Base-by-base conservation (phyloP, 2,113 vertebrate genomes). In the Albula glossodonta region DNA sequence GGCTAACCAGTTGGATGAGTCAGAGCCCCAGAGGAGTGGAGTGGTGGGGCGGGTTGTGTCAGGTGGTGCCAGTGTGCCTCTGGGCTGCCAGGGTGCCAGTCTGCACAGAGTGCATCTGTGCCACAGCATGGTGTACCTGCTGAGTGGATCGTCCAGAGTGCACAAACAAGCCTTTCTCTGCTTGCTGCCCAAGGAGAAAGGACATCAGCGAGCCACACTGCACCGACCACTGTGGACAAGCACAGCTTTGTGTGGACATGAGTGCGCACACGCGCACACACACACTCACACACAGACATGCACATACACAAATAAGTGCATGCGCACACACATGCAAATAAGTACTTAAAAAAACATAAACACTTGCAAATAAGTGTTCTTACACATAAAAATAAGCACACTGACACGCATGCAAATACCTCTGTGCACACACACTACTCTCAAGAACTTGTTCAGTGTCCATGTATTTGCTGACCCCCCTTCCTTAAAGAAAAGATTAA, bases 401-500 rank as follows among this genome's bases (percentile, higher is more conserved):
- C 48, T 9, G 8, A 53, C 78, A 5, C 53, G 17, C 78, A 63
- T 15, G 3, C 63, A 74, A 10, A 82, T 3, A 74, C 60, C 66
- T 50, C n/a, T n/a, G 41, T 66, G 13, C 66, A 50, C 25, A 41
- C 25, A 5, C 60, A 17, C 17, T 12, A 2, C 53, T 9, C 53
- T 2, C 53, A 56, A 49, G 78, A 80, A 51, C 41, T 81, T 51
- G 52, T 51, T 81, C 51, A 52, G 9, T 81, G 49, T 81, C 5
- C 51, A 15, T n/a, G 2, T 51, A 11, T 19, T 52, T 52, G 8
- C 51, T 80, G 78, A 49, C 78, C 80, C 50, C 48, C 3, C 57
- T 25, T 25, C 48, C 31, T 60, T 5, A 13, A 48, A 74, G 81
- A 81, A 41, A 85, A 85, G 70, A 85, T 80, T 66, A 83, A 84